phyloP scores from a whole-genome alignment of 2,113 vertebrate genomes.

The Glaucidium brasilianum region DNA sequence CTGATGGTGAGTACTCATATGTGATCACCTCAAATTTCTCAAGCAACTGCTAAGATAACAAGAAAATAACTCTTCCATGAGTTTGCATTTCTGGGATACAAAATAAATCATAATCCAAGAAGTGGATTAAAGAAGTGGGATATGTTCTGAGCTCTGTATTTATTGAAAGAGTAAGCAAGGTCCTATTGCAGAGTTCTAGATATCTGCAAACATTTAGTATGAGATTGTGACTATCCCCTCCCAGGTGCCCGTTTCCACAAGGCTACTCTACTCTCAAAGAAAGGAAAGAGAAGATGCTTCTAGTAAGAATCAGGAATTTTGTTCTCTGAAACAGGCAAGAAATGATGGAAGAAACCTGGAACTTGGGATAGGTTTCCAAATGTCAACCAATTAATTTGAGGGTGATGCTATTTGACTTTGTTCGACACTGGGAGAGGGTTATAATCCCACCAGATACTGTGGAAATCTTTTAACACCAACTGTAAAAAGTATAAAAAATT shows the following conservation, averaged over 20 bases:
- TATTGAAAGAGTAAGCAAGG: neutral
- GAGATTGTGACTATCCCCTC: neutral
- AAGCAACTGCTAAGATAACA: neutral
- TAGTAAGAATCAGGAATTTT: neutral
- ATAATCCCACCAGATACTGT: neutral
- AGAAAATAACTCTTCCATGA: neutral
- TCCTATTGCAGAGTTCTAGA: neutral
- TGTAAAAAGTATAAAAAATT: neutral
- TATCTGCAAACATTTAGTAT: neutral
- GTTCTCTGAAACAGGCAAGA: neutral
- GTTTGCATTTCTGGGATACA: rapidly evolving
- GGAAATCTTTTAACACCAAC: neutral
- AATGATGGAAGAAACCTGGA: neutral
- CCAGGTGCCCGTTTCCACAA: neutral
- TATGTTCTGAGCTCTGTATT: neutral
- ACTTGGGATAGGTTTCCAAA: neutral
- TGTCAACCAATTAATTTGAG: neutral
- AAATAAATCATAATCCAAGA: neutral
- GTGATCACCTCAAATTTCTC: neutral
- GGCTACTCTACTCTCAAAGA: neutral
- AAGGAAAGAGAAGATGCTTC: neutral
- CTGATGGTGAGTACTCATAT: neutral
- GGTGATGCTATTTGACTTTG: neutral
- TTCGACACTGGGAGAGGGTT: neutral
- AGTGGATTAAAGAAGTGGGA: neutral